These are phyloP conservation scores for Hyalella azteca DNA, from an alignment of 2,888 invertebrate species.

Conservation along the genomic window DNA sequence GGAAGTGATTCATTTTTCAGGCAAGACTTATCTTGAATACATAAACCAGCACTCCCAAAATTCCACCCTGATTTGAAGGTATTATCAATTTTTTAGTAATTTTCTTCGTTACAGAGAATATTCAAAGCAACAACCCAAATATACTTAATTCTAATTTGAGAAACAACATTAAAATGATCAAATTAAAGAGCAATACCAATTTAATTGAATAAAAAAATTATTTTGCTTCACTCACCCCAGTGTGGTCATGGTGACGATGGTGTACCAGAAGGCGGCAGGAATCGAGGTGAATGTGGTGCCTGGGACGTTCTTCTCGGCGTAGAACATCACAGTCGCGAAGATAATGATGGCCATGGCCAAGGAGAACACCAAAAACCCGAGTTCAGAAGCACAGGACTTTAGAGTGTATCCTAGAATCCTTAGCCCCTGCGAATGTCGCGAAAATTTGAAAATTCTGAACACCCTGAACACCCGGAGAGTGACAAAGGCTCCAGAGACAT, in stretches of 20 bases:
- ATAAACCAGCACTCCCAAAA: no score
- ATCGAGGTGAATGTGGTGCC: constrained; percentile 98
- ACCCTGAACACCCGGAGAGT: constrained; percentile 98
- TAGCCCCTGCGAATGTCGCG: constrained; percentile 94
- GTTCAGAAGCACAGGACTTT: constrained; percentile 97
- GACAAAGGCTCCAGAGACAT: constrained; percentile 98
- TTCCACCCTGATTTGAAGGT: no score
- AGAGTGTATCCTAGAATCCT: constrained; percentile 98
- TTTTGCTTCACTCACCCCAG: constrained; percentile 86
- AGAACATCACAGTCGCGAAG: constrained; percentile 99
- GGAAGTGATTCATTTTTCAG: no score
- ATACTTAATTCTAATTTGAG: no score
- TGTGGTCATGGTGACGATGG: constrained; percentile 99
- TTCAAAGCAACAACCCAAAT: no score
- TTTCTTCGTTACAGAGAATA: no score
- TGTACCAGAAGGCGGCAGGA: constrained; percentile 99
- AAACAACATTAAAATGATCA: no score
- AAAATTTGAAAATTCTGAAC: constrained; percentile 99
- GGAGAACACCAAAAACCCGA: constrained; percentile 99
- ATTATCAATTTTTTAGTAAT: no score
- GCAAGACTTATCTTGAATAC: no score
- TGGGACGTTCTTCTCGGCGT: constrained; percentile 98
- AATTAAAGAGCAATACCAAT: no score
- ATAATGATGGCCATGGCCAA: constrained; percentile 99
- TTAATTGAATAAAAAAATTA: no score